These are phyloP conservation scores for Neocrepidodera transversa DNA, from an alignment of 2,888 invertebrate species.

Conservation along the genomic window DNA sequence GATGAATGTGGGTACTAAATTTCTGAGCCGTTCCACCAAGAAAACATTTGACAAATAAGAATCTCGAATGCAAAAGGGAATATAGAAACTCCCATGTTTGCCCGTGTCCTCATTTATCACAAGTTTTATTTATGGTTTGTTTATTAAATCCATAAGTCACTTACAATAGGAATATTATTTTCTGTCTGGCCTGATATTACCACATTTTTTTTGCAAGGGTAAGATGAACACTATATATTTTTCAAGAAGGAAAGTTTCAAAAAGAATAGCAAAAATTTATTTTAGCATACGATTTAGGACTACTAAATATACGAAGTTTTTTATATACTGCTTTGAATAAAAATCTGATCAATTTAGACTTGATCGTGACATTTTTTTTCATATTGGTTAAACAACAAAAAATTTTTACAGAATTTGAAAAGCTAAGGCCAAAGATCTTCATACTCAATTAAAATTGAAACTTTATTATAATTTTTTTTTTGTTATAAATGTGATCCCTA, in stretches of 20 bases:
- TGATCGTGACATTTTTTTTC: too few species aligned
- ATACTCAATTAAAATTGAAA: too few species aligned
- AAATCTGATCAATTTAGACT: too few species aligned
- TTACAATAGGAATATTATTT: constrained; percentile 44
- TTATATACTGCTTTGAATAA: too few species aligned
- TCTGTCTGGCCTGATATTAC: constrained; percentile 35
- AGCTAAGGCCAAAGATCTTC: too few species aligned
- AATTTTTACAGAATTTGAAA: too few species aligned
- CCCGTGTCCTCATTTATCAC: constrained; percentile 46
- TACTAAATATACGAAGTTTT: too few species aligned
- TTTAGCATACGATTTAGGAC: too few species aligned
- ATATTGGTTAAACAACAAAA: too few species aligned
- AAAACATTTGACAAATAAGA: constrained; percentile 47
- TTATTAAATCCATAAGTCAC: constrained; percentile 50
- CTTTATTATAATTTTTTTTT: too few species aligned
- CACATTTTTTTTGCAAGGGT: constrained; percentile 16
- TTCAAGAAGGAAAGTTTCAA: not conserved
- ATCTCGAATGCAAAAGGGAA: constrained; percentile 41
- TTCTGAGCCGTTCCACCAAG: constrained; percentile 31
- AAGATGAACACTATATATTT: constrained; percentile 9
- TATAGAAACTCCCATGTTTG: constrained; percentile 38
- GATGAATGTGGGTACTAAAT: constrained; percentile 42
- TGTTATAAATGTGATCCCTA: too few species aligned
- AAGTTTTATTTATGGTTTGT: constrained; percentile 50
- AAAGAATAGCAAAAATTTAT: constrained; percentile 4